Conservation (phyloP, 2,797 vertebrate genomes). For the Pangasius krempfi region DNA sequence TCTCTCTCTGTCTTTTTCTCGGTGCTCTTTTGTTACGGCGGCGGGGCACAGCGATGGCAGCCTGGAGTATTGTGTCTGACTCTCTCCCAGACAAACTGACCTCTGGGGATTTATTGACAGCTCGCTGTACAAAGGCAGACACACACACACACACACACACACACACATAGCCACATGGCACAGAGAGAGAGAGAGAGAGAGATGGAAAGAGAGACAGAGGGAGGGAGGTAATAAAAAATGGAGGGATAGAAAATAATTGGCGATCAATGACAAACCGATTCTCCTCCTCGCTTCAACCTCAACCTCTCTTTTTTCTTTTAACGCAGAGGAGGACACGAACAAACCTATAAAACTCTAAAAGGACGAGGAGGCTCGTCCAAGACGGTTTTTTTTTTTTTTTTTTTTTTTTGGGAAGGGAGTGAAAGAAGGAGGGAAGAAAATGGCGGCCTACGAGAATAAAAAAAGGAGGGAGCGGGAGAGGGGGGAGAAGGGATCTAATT, state of each 20-base stretch:
- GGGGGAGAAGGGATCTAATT: slow-evolving; percentile 84
- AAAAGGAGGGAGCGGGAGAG: slow-evolving; percentile 51
- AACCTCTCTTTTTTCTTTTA: neutral
- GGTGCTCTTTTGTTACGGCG: slow-evolving; percentile 85
- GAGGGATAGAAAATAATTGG: slow-evolving; percentile 34
- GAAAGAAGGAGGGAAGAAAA: slow-evolving; percentile 71
- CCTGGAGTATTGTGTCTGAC: slow-evolving; percentile 99
- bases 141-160: slow-evolving; percentile 71
- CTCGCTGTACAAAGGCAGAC: slow-evolving; percentile 92
- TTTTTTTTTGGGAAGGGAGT: slow-evolving; percentile 58
- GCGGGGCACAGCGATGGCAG: slow-evolving; percentile 91
- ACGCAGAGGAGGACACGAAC: slow-evolving; percentile 34
- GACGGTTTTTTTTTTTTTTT: neutral
- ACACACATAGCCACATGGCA: slow-evolving; percentile 73
- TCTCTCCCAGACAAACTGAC: slow-evolving; percentile 97
- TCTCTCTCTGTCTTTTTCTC: slow-evolving; percentile 38
- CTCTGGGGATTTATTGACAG: slow-evolving; percentile 99
- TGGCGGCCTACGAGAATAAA: slow-evolving; percentile 61
- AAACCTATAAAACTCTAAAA: slow-evolving; percentile 30
- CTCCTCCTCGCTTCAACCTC: neutral
- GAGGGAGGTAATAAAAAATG: slow-evolving; percentile 55
- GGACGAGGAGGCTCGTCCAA: slow-evolving; percentile 34
- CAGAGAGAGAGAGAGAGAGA: slow-evolving; percentile 75
- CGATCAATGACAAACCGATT: slow-evolving; percentile 41
- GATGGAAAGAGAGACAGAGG: slow-evolving; percentile 78